Conservation (phyloP, 1,140 invertebrate genomes). For the Ctenoplectra terminalis region DNA sequence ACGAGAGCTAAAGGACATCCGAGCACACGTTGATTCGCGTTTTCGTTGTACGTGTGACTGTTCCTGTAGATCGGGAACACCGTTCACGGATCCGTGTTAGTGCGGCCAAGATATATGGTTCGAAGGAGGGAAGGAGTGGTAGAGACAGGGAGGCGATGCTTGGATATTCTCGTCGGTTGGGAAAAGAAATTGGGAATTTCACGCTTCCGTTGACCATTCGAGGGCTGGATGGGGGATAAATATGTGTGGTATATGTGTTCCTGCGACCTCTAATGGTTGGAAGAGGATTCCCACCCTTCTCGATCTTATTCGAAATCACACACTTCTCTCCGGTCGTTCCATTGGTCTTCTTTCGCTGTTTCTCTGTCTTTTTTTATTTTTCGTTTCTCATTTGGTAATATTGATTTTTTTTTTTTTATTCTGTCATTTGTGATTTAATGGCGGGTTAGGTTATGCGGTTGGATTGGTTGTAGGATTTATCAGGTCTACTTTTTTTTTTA, state of each 20-base stretch:
- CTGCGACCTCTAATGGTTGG: slow-evolving; percentile 64
- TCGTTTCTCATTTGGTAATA: neutral
- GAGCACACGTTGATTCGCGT: neutral
- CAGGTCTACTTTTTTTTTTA: too few species aligned
- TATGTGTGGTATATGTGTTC: slow-evolving; percentile 60
- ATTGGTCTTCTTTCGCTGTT: neutral
- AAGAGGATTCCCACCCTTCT: slow-evolving; percentile 57
- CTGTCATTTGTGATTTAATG: too few species aligned
- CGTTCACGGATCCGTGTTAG: neutral
- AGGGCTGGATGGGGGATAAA: slow-evolving; percentile 56
- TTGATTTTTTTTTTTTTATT: neutral
- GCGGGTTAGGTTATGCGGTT: too few species aligned
- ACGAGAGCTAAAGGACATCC: slow-evolving; percentile 41
- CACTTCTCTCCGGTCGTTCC: neutral
- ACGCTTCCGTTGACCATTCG: slow-evolving; percentile 79
- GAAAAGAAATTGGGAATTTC: slow-evolving; percentile 82
- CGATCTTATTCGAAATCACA: slow-evolving; percentile 61
- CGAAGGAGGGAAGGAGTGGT: slow-evolving; percentile 2
- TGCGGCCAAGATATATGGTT: neutral
- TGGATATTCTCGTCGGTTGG: slow-evolving; percentile 71
- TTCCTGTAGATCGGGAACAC: neutral
- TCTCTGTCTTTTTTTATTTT: neutral
- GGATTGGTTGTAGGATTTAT: too few species aligned
- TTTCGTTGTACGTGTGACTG: neutral
- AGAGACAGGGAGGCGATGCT: slow-evolving; percentile 19